Percentiles rank a stretch among this genome's conserved stretches.
These are phyloP conservation scores for Oasisia sp. DNA, from an alignment of 2,888 invertebrate species.

Conservation along the genomic window DNA sequence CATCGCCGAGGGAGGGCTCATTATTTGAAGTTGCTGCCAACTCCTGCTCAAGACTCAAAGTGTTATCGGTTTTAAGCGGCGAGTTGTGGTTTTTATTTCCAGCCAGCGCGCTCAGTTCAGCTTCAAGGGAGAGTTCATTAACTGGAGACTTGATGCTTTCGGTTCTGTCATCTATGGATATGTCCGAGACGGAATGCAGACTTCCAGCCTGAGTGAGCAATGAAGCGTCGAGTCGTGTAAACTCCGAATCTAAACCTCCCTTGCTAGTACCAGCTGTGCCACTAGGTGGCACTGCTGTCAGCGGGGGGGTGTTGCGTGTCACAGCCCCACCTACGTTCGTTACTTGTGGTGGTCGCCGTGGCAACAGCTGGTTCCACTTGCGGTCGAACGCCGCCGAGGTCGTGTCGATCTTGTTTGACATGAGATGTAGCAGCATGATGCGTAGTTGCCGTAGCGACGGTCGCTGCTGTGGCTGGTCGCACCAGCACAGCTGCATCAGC, in stretches of 20 bases:
- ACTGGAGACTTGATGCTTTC: slow-evolving; percentile 30
- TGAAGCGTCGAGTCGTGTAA: slow-evolving; percentile 34
- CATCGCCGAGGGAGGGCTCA: not conserved
- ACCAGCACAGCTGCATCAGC: slow-evolving; percentile 81
- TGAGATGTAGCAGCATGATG: slow-evolving; percentile 68
- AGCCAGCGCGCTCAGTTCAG: slow-evolving; percentile 36
- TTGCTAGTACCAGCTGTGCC: not conserved
- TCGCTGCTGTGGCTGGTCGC: slow-evolving; percentile 62
- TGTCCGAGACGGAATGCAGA: slow-evolving; percentile 14
- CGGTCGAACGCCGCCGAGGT: slow-evolving; percentile 73
- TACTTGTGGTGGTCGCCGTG: slow-evolving; percentile 34
- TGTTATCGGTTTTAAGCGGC: not conserved
- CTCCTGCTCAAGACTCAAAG: slow-evolving; percentile 21
- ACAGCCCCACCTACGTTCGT: not conserved
- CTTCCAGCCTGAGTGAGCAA: slow-evolving; percentile 32
- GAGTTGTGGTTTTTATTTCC: slow-evolving; percentile 13
- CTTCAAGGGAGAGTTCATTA: slow-evolving; percentile 42
- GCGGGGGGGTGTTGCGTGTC: not conserved
- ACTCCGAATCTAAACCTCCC: slow-evolving; percentile 37
- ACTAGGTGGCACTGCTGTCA: slow-evolving; percentile 23
- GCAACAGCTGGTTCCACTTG: slow-evolving; percentile 73
- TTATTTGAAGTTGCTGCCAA: not conserved
- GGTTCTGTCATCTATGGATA: slow-evolving; percentile 19
- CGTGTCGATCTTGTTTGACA: slow-evolving; percentile 55
- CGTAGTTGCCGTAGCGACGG: slow-evolving; percentile 70